Percentiles rank a stretch among this genome's conserved stretches.
Conservation (phyloP, 37 sponge, comb jelly and placozoan genomes). For the Tethya wilhelma region DNA sequence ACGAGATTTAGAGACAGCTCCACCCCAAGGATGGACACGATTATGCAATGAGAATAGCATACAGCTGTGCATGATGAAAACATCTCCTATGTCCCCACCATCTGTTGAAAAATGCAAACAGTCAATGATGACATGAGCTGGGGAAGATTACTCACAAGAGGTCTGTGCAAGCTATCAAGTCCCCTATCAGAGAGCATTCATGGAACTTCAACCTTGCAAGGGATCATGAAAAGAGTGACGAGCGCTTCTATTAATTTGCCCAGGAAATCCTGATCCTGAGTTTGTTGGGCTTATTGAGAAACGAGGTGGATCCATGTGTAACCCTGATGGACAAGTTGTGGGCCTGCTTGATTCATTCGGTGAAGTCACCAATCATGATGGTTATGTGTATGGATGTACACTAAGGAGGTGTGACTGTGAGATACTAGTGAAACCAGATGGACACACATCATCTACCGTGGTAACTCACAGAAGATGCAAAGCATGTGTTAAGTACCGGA, state of each 20-base stretch:
- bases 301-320: not conserved
- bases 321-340: not conserved
- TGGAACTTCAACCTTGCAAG: too few relatives aligned
- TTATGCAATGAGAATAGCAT: too few relatives aligned
- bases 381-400: not conserved
- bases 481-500: not conserved
- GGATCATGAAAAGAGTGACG: too few relatives aligned
- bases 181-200: too few relatives aligned
- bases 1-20: too few relatives aligned
- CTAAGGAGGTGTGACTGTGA: not conserved
- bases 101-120: not conserved
- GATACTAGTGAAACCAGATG: not conserved
- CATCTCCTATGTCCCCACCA: not conserved
- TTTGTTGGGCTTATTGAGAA: conserved; percentile 10
- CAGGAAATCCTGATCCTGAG: conserved; percentile 23
- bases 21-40: too few relatives aligned
- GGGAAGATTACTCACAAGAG: not conserved
- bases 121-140: not conserved
- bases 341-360: not conserved
- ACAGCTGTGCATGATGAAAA: too few relatives aligned
- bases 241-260: not conserved
- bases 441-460: not conserved
- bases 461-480: too few relatives aligned
- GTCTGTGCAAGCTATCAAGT: too few relatives aligned
- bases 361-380: not conserved